phyloP scores from a whole-genome alignment of 2,113 vertebrate genomes.

The Eublepharis macularius region DNA sequence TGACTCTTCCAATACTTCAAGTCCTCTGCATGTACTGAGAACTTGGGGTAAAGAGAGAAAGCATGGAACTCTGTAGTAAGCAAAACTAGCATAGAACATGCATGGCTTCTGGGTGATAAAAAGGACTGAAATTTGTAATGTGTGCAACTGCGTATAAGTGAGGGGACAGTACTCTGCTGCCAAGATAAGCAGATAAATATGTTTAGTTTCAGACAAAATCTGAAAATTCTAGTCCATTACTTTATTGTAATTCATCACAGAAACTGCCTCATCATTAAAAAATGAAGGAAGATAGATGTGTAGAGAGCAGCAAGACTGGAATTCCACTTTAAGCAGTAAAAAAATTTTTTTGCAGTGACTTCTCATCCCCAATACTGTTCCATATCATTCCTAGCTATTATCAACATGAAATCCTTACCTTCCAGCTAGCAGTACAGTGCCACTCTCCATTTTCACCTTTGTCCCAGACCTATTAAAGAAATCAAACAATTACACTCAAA shows the following conservation, averaged over 20 bases:
- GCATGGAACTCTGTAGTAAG: not conserved
- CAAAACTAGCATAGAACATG: not conserved
- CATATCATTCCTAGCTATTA: not conserved
- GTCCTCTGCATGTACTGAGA: too few relatives aligned
- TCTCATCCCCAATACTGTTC: not conserved
- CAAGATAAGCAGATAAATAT: not conserved
- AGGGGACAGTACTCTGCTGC: not conserved
- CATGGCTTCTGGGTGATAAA: not conserved
- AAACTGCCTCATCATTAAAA: not conserved
- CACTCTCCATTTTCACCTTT: conserved; percentile 96
- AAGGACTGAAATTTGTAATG: not conserved
- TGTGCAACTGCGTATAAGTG: too few relatives aligned
- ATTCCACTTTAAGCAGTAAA: not conserved
- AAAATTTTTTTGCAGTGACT: not conserved
- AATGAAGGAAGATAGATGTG: not conserved
- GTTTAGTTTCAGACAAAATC: not conserved
- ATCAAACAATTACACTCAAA: conserved; percentile 16
- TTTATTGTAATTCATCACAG: not conserved
- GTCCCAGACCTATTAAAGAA: conserved; percentile 90
- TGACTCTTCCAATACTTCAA: too few relatives aligned
- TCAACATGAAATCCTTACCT: conserved; percentile 75
- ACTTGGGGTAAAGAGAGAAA: too few relatives aligned
- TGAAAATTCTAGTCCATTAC: not conserved
- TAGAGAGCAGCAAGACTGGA: not conserved
- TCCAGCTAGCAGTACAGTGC: conserved; percentile 98